Evolutionary conservation across 2,888 invertebrate species (phyloP).

Genomic region (Lobophora halterata): DNA sequence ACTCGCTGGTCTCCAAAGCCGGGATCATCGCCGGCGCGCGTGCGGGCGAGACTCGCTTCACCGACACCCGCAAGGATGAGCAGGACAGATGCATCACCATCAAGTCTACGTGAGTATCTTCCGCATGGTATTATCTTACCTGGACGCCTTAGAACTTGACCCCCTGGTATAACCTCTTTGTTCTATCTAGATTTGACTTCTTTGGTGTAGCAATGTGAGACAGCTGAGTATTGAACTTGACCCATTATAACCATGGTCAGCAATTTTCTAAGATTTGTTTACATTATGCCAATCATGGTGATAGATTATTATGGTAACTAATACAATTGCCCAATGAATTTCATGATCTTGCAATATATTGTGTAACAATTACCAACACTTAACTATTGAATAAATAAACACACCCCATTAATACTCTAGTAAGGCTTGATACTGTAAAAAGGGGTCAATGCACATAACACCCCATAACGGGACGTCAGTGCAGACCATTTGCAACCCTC

Average conservation of each 20-base stretch:
- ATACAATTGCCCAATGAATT: not conserved
- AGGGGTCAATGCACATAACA: no score
- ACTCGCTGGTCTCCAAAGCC: constrained; percentile 99
- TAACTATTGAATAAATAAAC: no score
- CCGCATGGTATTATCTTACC: no score
- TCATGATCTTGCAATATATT: constrained; percentile 14
- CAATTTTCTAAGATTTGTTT: constrained; percentile 1
- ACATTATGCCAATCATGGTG: not conserved
- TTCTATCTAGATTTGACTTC: no score
- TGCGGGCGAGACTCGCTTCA: constrained; percentile 99
- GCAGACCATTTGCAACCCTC: no score
- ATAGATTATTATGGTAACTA: not conserved
- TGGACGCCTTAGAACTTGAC: no score
- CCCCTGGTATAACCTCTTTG: no score
- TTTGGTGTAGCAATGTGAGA: no score
- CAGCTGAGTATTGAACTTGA: constrained; percentile 42
- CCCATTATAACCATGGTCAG: constrained; percentile 2
- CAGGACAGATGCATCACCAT: constrained; percentile 99
- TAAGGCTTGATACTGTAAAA: no score
- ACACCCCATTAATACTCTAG: no score
- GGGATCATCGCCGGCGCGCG: constrained; percentile 99
- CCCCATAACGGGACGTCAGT: no score
- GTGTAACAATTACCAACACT: not conserved
- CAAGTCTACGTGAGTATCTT: constrained; percentile 97
- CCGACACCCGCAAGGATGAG: constrained; percentile 99